Evolutionary conservation across 2,113 vertebrate species (phyloP).

Genomic region (Austrofundulus limnaeus): DNA sequence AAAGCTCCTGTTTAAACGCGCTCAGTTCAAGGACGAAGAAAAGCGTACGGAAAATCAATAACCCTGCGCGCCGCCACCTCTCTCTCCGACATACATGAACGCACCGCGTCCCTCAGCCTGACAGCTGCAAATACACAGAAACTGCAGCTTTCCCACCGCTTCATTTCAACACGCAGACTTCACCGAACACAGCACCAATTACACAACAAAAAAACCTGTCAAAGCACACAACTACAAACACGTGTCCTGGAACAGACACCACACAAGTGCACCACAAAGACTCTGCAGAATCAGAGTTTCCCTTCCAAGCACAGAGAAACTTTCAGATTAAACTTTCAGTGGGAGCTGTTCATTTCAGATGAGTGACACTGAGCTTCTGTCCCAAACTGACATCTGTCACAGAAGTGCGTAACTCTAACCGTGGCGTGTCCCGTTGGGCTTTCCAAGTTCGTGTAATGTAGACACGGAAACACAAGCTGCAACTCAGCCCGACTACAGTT

Average conservation of each 20-base stretch:
- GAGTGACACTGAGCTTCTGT: conserved; percentile 67
- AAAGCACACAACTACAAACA: conserved; percentile 12
- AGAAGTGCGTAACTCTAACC: conserved; percentile 78
- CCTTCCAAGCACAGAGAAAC: conserved; percentile 49
- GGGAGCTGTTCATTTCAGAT: conserved; percentile 68
- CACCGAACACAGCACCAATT: conserved; percentile 44
- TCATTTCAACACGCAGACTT: conserved; percentile 19
- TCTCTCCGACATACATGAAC: conserved; percentile 49
- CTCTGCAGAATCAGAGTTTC: conserved; percentile 51
- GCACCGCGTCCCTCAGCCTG: conserved; percentile 32
- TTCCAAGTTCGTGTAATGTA: conserved; percentile 75
- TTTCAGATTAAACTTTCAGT: conserved; percentile 62
- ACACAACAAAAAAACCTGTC: conserved; percentile 23
- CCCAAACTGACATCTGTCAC: conserved; percentile 72
- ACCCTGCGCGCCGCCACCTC: conserved; percentile 13
- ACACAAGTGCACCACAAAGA: conserved; percentile 32
- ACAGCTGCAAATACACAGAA: conserved; percentile 38
- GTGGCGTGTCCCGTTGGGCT: conserved; percentile 61
- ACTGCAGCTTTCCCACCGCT: conserved; percentile 7
- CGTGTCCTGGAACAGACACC: conserved; percentile 37
- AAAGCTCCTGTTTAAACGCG: conserved; percentile 27
- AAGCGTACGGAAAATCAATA: conserved; percentile 42
- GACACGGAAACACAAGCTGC: conserved; percentile 76
- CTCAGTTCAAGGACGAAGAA: conserved; percentile 55
- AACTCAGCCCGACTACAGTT: conserved; percentile 43